phyloP scores from a whole-genome alignment of 2,113 vertebrate species.

The Sinocyclocheilus maitianheensis region DNA sequence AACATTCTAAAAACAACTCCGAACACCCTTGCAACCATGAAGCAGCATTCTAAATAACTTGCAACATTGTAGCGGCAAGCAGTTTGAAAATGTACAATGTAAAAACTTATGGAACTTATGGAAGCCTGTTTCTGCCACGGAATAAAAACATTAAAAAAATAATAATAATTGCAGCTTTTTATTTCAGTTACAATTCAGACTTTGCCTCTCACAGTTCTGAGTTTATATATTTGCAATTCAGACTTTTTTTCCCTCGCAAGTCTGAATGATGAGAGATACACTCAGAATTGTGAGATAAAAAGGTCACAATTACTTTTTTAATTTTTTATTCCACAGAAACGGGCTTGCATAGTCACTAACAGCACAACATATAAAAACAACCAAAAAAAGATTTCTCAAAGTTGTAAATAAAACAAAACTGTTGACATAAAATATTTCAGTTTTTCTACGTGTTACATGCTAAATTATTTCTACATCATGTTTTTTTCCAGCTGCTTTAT shows the following conservation, averaged over 20 bases:
- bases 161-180: neutral
- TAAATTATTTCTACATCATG: neutral
- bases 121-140: too few relatives aligned
- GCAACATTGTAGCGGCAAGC: neutral
- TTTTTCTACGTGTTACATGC: neutral
- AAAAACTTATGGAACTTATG: neutral
- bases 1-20: neutral
- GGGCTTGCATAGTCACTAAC: too few relatives aligned
- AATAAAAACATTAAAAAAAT: too few relatives aligned
- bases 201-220: neutral
- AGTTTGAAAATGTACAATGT: neutral
- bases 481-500: neutral
- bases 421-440: too few relatives aligned
- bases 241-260: too few relatives aligned
- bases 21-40: neutral
- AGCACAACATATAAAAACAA: too few relatives aligned
- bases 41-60: neutral
- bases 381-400: neutral
- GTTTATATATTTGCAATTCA: too few relatives aligned
- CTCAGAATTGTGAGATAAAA: too few relatives aligned
- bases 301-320: too few relatives aligned
- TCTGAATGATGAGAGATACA: too few relatives aligned
- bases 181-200: too few relatives aligned
- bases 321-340: too few relatives aligned
- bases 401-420: neutral